These are phyloP conservation scores for Hydrotaea diabolus DNA, from an alignment of 2,888 invertebrate genomes.

Conservation along the genomic window DNA sequence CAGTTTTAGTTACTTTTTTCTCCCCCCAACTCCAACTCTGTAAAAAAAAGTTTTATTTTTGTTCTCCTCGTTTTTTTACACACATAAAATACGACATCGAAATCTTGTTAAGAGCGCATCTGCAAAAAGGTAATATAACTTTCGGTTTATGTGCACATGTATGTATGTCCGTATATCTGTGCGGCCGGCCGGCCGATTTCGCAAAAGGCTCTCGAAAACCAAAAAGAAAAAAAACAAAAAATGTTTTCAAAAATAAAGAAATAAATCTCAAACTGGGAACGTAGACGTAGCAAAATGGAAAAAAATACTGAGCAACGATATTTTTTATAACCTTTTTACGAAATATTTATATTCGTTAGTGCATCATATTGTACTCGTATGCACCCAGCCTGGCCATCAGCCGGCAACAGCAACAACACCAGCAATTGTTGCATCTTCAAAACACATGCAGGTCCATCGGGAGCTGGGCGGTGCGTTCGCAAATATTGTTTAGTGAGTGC, in stretches of 20 bases:
- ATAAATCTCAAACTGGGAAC: conserved; percentile 64
- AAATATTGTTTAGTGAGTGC: conserved; percentile 62
- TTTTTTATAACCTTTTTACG: conserved; percentile 45
- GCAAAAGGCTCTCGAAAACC: conserved; percentile 3
- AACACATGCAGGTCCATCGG: conserved; percentile 27
- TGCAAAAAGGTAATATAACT: conserved; percentile 54
- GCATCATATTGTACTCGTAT: conserved; percentile 59
- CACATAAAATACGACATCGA: conserved; percentile 65
- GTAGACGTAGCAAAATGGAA: conserved; percentile 11
- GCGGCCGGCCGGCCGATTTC: not conserved
- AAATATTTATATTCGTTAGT: conserved; percentile 67
- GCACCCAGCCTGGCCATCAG: not conserved
- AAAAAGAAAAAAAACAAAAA: conserved; percentile 15
- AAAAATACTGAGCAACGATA: conserved; percentile 18
- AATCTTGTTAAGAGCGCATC: conserved; percentile 66
- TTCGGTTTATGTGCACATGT: not conserved
- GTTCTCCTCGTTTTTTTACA: not conserved
- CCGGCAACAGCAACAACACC: conserved; percentile 41
- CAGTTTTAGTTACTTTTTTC: conserved; percentile 46
- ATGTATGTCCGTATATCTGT: not conserved
- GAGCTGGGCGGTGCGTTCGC: conserved; percentile 49
- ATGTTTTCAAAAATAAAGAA: conserved; percentile 63
- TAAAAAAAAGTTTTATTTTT: not conserved
- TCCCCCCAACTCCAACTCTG: not conserved
- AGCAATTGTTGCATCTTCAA: conserved; percentile 28